A percentile compares a stretch with the other conserved stretches of the same genome.
These are phyloP conservation scores for Anodontia alba DNA, from an alignment of 2,888 invertebrate genomes.

Conservation along the genomic window DNA sequence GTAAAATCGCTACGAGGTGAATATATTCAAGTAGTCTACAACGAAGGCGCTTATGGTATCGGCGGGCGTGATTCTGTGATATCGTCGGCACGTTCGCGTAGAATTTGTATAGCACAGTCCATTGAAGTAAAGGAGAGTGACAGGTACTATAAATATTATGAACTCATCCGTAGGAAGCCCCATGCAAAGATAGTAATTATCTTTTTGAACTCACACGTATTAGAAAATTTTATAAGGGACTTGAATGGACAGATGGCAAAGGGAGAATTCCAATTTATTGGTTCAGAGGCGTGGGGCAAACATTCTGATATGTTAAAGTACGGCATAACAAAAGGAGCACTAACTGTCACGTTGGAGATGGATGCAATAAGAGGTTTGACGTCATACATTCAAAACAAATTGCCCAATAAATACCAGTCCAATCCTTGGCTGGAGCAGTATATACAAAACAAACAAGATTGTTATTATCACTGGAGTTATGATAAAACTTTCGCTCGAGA, in stretches of 20 bases:
- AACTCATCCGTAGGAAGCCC: slow-evolving; percentile 31
- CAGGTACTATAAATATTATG: slow-evolving; percentile 25
- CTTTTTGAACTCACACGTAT: slow-evolving; percentile 52
- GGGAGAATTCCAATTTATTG: slow-evolving; percentile 54
- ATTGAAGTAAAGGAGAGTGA: slow-evolving; percentile 37
- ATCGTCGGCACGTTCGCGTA: slow-evolving; percentile 9
- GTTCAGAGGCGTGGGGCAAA: slow-evolving; percentile 50
- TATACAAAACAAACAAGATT: not conserved
- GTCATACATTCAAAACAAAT: slow-evolving; percentile 2
- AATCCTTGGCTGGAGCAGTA: slow-evolving; percentile 37
- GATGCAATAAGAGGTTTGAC: slow-evolving; percentile 20
- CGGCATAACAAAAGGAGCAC: slow-evolving; percentile 32
- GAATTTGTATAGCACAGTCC: slow-evolving; percentile 49
- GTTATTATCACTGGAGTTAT: slow-evolving; percentile 5
- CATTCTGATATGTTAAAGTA: slow-evolving; percentile 34
- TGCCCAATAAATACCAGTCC: not conserved
- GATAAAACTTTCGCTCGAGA: not conserved
- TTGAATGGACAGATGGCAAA: slow-evolving; percentile 24
- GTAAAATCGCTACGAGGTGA: slow-evolving; percentile 25
- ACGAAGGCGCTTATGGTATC: slow-evolving; percentile 57
- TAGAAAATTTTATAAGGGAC: slow-evolving; percentile 23
- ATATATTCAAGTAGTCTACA: slow-evolving; percentile 62
- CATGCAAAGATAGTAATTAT: slow-evolving; percentile 49
- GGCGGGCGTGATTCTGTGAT: slow-evolving; percentile 43
- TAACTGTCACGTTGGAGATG: slow-evolving; percentile 46